phyloP scores from a whole-genome alignment of 2,888 invertebrate species.

The Aphidoletes aphidimyza region DNA sequence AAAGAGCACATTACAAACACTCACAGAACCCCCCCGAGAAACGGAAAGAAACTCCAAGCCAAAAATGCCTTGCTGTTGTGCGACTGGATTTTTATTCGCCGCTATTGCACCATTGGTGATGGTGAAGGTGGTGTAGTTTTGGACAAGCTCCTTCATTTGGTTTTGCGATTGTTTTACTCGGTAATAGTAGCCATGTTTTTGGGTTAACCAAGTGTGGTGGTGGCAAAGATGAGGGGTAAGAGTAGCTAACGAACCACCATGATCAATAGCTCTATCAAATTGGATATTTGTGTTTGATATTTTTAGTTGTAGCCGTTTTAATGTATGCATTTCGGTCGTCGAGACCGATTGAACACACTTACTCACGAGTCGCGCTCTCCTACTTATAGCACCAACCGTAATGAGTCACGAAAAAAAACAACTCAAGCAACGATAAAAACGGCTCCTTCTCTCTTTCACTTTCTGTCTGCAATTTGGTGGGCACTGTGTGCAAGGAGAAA shows the following conservation, averaged over 20 bases:
- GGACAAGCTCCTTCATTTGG: not conserved
- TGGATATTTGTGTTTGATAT: conserved; percentile 40
- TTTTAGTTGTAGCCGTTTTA: conserved; percentile 11
- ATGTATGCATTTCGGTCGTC: conserved; percentile 35
- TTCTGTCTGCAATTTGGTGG: not conserved
- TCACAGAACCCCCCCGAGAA: too few relatives aligned
- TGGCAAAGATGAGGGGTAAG: not conserved
- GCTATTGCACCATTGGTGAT: conserved; percentile 32
- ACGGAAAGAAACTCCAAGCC: conserved; percentile 41
- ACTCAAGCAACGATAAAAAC: not conserved
- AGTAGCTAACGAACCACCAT: conserved; percentile 11
- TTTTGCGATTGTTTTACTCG: not conserved
- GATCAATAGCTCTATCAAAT: conserved; percentile 51
- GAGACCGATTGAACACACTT: not conserved
- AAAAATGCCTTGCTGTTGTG: conserved; percentile 2
- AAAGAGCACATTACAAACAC: too few relatives aligned
- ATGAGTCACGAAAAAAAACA: conserved; percentile 16
- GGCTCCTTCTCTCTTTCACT: not conserved
- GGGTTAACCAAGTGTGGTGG: not conserved
- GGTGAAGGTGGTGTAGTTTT: not conserved
- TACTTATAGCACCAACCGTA: conserved; percentile 34
- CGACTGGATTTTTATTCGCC: conserved; percentile 37
- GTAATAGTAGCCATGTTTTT: not conserved
- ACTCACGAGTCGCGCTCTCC: not conserved
- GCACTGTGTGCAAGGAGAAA: not conserved